Base-by-base conservation (phyloP, 1,140 invertebrate species). In the Drosophila triauraria region DNA sequence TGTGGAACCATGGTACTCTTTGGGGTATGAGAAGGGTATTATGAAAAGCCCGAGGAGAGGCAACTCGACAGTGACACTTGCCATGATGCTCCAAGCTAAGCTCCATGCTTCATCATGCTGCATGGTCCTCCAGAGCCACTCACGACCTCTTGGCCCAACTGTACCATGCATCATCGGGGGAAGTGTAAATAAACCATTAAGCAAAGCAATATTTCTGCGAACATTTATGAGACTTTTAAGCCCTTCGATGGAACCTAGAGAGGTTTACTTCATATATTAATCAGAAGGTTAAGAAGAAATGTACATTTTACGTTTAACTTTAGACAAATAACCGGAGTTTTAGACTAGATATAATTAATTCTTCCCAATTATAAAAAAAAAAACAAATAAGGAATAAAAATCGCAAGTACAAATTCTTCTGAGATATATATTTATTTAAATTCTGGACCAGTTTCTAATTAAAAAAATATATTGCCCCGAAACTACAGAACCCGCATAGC, bases 141-240 rank as follows among this genome's bases (percentile, higher is more conserved):
- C 50, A 25, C 35, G 63, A 69, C 63, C 63, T 54, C 63, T 70
- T 71, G 35, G 35, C 25, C 15, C 46, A 43, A 56, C 64, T 69
- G 68, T 71, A 71, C 68, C 65, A 70, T 47, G 15, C 44, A 56
- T 59, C 67, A 58, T 58, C 53, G 32, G n/a, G n/a, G n/a, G 27
- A 20, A 20, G 35, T 42, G 32, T 27, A n/a, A 47, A 40, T 44
- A 43, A 38, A 42, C 40, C 65, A 48, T 15, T 32, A 23, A 57
- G 46, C 10, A 23, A 61, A 27, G 17, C 40, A 44, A 17, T n/a
- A 38, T 2, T 30, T 46, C 25, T 54, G 30, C 20, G 1, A 61
- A 44, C 57, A 12, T 64, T 64, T 64, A 61, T 64, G 38, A 32
- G 38, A 15, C 38, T 17, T 17, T 32, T 60, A 23, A 15, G 17